Evolutionary conservation across 1,140 invertebrate genomes (phyloP).

Genomic region (Schlechtendalia chinensis): DNA sequence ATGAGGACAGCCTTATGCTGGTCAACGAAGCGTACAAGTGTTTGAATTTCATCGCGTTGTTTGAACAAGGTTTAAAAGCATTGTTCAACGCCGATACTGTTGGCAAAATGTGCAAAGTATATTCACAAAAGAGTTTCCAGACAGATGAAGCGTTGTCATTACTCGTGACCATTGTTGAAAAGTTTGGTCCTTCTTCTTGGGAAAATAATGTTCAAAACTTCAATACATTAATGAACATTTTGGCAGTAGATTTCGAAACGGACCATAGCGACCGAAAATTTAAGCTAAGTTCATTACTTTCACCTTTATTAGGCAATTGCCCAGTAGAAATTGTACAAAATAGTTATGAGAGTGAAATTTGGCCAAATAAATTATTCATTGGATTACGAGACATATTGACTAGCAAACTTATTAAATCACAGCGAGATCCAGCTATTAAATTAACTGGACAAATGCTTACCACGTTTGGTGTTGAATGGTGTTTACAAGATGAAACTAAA

Average conservation of each 20-base stretch:
- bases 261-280: conserved; percentile 86
- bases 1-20: conserved; percentile 79
- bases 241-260: conserved; percentile 80
- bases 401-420: conserved; percentile 81
- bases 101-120: conserved; percentile 78
- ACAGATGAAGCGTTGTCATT: conserved; percentile 81
- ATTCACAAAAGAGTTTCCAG: conserved; percentile 79
- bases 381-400: conserved; percentile 77
- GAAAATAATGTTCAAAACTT: conserved; percentile 70
- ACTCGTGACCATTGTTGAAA: conserved; percentile 68
- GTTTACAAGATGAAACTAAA: conserved; percentile 73
- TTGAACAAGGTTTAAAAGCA: conserved; percentile 71
- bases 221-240: conserved; percentile 77
- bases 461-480: conserved; percentile 80
- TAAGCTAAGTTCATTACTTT: conserved; percentile 74
- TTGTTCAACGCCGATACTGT: conserved; percentile 74
- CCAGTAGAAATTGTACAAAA: conserved; percentile 64
- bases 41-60: conserved; percentile 72
- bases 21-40: conserved; percentile 84
- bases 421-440: conserved; percentile 82
- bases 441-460: conserved; percentile 77
- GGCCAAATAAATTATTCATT: conserved; percentile 75
- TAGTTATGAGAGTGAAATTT: conserved; percentile 67
- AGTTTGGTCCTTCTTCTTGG: conserved; percentile 72
- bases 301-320: conserved; percentile 72